phyloP scores from a whole-genome alignment of 1,140 invertebrate genomes.

The Latrodectus geometricus region DNA sequence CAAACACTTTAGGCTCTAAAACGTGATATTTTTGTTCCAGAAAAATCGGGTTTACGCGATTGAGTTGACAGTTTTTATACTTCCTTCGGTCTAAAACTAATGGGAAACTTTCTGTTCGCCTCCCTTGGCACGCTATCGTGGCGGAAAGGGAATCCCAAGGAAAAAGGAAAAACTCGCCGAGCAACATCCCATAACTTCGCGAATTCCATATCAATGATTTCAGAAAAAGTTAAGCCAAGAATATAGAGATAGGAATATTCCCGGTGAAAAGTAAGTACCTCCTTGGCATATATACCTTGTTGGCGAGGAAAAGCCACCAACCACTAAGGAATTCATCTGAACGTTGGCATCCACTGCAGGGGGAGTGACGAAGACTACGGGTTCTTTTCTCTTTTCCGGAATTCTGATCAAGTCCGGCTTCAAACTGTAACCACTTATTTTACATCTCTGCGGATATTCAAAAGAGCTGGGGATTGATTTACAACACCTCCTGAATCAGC shows the following conservation, averaged over 20 bases:
- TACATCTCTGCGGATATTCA: conserved; percentile 56
- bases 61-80: conserved; percentile 20
- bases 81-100: conserved; percentile 31
- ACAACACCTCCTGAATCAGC: conserved; percentile 51
- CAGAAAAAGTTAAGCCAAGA: conserved; percentile 51
- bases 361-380: conserved; percentile 15
- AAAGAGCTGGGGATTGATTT: conserved; percentile 55
- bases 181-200: conserved; percentile 50
- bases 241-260: conserved; percentile 44
- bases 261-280: not conserved
- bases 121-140: not conserved
- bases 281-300: conserved; percentile 28
- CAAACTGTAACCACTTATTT: conserved; percentile 45
- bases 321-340: conserved; percentile 50
- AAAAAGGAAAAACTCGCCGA: not conserved
- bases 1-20: not conserved
- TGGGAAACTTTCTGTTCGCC: conserved; percentile 30
- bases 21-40: not conserved
- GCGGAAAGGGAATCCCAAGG: not conserved
- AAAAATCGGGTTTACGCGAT: conserved; percentile 40
- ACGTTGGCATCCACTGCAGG: conserved; percentile 15
- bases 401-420: conserved; percentile 43
- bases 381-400: conserved; percentile 37
- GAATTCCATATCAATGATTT: conserved; percentile 56
- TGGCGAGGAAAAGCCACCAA: conserved; percentile 20